phyloP scores from a whole-genome alignment of 2,113 vertebrate species.

The Erpornis zantholeuca region DNA sequence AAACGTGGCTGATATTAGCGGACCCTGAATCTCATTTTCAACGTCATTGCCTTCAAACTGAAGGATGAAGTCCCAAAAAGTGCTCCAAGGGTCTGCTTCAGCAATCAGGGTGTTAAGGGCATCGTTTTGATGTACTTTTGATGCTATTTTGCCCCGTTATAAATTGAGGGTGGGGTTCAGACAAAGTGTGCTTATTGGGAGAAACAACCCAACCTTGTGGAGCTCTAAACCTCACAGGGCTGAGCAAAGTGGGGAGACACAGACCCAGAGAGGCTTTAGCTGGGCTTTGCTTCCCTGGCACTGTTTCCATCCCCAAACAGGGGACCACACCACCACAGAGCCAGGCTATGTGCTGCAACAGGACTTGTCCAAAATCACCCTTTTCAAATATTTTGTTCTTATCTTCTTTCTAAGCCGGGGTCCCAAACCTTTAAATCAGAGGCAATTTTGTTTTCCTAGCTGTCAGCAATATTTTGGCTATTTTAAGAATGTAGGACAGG shows the following conservation, averaged over 20 bases:
- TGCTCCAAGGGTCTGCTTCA: background rate
- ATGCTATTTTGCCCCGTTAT: background rate
- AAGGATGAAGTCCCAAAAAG: background rate
- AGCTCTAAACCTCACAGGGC: background rate
- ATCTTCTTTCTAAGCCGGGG: background rate
- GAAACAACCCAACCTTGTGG: background rate
- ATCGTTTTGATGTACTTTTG: background rate
- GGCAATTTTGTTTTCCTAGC: constrained; percentile 75
- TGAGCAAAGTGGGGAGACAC: background rate
- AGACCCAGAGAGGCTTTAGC: background rate
- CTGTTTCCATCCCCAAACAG: background rate
- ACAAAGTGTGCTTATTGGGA: rapidly evolving
- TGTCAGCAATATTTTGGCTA: constrained; percentile 80
- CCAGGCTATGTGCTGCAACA: background rate
- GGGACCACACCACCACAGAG: rapidly evolving
- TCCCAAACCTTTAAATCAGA: constrained; percentile 39
- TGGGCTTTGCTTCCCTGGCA: background rate
- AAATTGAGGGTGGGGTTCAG: background rate
- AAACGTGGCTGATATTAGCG: rapidly evolving
- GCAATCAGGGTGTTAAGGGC: background rate
- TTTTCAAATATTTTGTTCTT: background rate
- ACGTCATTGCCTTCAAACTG: background rate
- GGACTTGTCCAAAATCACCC: background rate
- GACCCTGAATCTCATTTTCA: background rate
- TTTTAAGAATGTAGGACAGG: constrained; percentile 85